Percentiles rank a stretch among this genome's conserved stretches.
phyloP scores from a whole-genome alignment of 2,888 invertebrate genomes.

The Dryocosmus kuriphilus region DNA sequence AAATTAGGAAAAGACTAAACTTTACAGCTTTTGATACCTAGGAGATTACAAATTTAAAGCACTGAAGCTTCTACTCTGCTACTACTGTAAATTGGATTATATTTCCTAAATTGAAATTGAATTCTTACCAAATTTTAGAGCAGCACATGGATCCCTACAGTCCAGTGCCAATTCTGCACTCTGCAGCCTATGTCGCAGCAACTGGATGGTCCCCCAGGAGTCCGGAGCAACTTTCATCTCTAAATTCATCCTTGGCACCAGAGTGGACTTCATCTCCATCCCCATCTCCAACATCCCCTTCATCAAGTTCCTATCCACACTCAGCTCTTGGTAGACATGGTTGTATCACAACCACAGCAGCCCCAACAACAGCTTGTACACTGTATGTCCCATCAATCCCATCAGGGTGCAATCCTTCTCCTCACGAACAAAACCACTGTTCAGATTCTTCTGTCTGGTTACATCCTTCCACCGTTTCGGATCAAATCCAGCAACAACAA shows the following conservation, averaged over 20 bases:
- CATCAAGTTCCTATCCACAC: constrained; percentile 63
- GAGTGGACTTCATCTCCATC: constrained; percentile 75
- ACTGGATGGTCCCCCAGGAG: constrained; percentile 74
- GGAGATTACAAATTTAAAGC: too few species aligned
- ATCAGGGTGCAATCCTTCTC: constrained; percentile 52
- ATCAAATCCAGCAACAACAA: constrained; percentile 81
- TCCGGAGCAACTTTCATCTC: constrained; percentile 65
- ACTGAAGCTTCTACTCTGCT: too few species aligned
- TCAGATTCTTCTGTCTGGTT: constrained; percentile 69
- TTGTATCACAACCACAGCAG: constrained; percentile 55
- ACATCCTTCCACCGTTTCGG: constrained; percentile 76
- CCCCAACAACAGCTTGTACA: constrained; percentile 69
- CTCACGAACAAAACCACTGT: constrained; percentile 59
- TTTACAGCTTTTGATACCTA: too few species aligned
- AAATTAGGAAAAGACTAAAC: too few species aligned
- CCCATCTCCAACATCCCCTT: constrained; percentile 71
- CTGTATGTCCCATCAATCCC: constrained; percentile 68
- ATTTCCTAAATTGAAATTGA: neutral
- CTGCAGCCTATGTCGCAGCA: constrained; percentile 72
- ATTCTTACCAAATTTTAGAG: constrained; percentile 48
- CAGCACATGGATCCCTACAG: constrained; percentile 73
- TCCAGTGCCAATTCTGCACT: constrained; percentile 73
- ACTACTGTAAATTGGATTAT: too few species aligned
- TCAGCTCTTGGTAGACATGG: constrained; percentile 52
- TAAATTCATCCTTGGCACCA: constrained; percentile 58